Evolutionary conservation across 1,140 invertebrate species (phyloP), one percentile per base, ranked within the genome.

Genomic region (Heliconius melpomene): DNA sequence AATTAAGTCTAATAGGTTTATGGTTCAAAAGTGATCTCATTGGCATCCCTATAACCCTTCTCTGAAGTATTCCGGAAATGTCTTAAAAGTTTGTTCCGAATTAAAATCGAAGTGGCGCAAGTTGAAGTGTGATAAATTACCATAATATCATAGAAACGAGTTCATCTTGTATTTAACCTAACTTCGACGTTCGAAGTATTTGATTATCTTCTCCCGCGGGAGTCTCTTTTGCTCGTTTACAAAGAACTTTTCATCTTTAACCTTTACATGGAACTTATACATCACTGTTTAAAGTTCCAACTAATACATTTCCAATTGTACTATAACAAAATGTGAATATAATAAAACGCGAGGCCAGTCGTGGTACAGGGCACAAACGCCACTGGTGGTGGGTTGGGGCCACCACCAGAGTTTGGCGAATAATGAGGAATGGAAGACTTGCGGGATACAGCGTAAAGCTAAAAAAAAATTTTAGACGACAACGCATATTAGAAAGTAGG

Each of bases 111-210:
- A 81, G 79, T 78, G 74, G 73, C 66, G 79, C 75, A 85, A 85
- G 75, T 86, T 84, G 79, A 76, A 81, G 77, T 79, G 82, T 81
- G 74, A 86, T 88, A 86, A 88, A 88, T 88, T 88, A 88, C 83
- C 86, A 86, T 86, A 88, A 88, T 85, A 85, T 85, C 81, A 81
- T 84, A 82, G 79, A 80, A 77, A 40, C 76, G 80, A 85, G 82
- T 88, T 86, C 85, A 88, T 86, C 87, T 86, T 75, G 72, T 84
- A 83, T 85, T 88, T 85, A 86, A 79, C 82, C 80, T 79, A 86
- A 88, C 83, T 86, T 86, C 77, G 72, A 79, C 74, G 76, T 84
- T 81, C 72, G 40, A 84, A 73, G 57, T 75, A 81, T 82, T 88
- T 88, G 84, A 88, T 88, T 86, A 88, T 88, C 85, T 86, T 72